Evolutionary conservation across 2,888 invertebrate species (phyloP).

Genomic region (Diplolepis rosae): DNA sequence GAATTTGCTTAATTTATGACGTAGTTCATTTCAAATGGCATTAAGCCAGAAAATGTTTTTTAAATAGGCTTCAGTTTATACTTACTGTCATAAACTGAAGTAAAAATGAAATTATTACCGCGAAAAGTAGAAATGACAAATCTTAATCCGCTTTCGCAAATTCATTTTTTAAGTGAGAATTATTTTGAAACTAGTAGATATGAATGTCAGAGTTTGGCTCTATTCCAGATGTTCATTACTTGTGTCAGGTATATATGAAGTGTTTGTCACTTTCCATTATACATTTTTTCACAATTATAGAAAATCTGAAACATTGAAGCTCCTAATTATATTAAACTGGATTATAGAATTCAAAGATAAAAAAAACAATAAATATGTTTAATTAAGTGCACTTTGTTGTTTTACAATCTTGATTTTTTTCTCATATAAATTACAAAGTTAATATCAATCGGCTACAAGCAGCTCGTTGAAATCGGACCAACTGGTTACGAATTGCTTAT

Average conservation of each 20-base stretch:
- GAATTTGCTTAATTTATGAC: not conserved
- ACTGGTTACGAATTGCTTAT: conserved; percentile 62
- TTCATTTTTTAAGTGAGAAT: conserved; percentile 6
- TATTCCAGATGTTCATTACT: conserved; percentile 22
- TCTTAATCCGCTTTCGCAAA: not conserved
- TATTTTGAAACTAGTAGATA: conserved; percentile 16
- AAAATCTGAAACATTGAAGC: no score
- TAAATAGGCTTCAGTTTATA: not conserved
- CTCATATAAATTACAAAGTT: not conserved
- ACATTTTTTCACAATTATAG: not conserved
- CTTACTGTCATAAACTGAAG: not conserved
- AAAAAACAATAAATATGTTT: no score
- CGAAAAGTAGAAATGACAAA: conserved; percentile 2
- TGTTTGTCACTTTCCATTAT: conserved; percentile 25
- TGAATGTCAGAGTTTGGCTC: conserved; percentile 12
- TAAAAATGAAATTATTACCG: not conserved
- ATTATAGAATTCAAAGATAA: no score
- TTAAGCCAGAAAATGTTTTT: not conserved
- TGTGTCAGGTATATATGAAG: conserved; percentile 22
- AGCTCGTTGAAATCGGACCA: conserved; percentile 49
- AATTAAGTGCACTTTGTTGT: not conserved
- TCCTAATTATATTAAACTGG: no score
- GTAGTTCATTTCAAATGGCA: not conserved
- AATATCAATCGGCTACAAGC: conserved; percentile 38
- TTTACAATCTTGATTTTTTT: not conserved